These are phyloP conservation scores for Eurosta solidaginis DNA, from an alignment of 1,140 invertebrate genomes.

Conservation along the genomic window DNA sequence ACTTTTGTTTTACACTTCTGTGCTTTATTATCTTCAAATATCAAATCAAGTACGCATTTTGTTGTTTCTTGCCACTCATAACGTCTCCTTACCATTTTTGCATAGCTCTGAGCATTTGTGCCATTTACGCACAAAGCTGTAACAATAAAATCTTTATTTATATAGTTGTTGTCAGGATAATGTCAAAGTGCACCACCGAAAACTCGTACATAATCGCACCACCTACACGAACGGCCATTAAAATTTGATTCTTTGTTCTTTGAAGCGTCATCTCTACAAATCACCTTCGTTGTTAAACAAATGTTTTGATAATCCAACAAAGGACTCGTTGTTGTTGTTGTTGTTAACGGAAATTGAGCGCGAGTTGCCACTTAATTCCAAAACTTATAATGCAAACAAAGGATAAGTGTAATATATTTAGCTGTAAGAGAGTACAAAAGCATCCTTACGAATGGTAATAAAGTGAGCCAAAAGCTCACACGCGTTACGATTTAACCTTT, in stretches of 20 bases:
- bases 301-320: conserved; percentile 40
- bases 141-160: background rate
- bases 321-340: too few relatives aligned
- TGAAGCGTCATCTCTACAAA: background rate
- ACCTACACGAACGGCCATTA: conserved; percentile 18
- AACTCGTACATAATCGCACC: conserved; percentile 8
- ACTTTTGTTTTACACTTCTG: too few relatives aligned
- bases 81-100: too few relatives aligned
- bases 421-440: conserved; percentile 37
- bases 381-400: conserved; percentile 28
- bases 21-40: too few relatives aligned
- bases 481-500: conserved; percentile 26
- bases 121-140: background rate
- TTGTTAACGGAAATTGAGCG: conserved; percentile 42
- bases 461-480: conserved; percentile 38
- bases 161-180: conserved; percentile 7
- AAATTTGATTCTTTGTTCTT: background rate
- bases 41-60: too few relatives aligned
- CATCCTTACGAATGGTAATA: conserved; percentile 44
- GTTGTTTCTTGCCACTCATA: too few relatives aligned
- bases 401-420: background rate
- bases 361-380: conserved; percentile 25
- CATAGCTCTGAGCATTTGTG: background rate
- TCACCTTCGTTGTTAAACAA: conserved; percentile 43
- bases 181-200: background rate